Base-by-base conservation (phyloP, 2,113 vertebrate genomes). In the Toxotes chatareus region DNA sequence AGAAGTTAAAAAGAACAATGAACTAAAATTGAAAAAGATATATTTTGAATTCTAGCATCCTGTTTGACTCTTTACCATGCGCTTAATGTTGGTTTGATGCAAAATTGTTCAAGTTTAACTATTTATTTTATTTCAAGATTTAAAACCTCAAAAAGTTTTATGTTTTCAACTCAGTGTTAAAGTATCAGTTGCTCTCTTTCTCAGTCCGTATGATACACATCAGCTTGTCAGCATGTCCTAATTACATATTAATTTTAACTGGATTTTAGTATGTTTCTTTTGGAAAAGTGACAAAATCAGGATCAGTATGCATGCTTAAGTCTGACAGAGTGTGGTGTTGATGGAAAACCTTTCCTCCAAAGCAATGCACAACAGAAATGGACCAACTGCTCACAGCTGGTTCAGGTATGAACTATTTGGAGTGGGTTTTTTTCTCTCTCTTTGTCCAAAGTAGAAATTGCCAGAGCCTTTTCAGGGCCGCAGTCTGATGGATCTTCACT, bases 361-460 rank as follows among this genome's bases (percentile, higher is more conserved):
- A 46, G 62, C 5, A 23, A 7, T 23, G 61, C 31, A 31, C 59
- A 63, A 55, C 61, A 65, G 49, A 34, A 27, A 62, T 3, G 0
- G 57, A 68, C 5, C 32, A 4, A 56, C n/a, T 72, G 34, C 5
- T 36, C 60, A 36, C 36, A 34, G 57, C 1, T 5, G 7, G 5
- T 9, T 44, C 31, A 46, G 21, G 10, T 60, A 46, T 44, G 31
- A 42, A 14, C 32, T 21, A 16, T 59, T 46, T 47, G 40, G 27
- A 46, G 12, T 10, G n/a, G 7, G 16, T n/a, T 36, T 38, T 32
- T 56, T 31, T 32, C 8, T 34, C 32, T 21, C 3, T 27, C 8
- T 55, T 79, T 61, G 49, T 62, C 76, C 21, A 64, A 27, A 7
- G 27, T 31, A 9, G 36, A 59, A 49, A 73, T 42, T 42, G 11